Conservation (phyloP, 2,113 vertebrate species). For the Lepus timidus region DNA sequence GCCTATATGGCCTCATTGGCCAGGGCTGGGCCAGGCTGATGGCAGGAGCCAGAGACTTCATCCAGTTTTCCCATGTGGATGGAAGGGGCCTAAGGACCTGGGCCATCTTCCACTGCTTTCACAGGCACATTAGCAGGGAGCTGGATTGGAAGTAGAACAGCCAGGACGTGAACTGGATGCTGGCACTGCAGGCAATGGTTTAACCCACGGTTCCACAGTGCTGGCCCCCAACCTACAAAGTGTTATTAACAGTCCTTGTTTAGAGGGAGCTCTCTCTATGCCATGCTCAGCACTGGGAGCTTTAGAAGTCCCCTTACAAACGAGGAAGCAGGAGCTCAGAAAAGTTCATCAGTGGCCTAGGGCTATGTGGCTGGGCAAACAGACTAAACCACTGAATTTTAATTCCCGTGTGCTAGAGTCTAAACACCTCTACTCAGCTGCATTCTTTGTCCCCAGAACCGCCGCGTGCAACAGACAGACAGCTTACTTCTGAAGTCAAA, state of each 20-base stretch:
- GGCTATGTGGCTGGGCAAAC: neutral
- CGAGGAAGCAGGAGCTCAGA: neutral
- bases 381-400: slow-evolving; percentile 33
- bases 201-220: too few relatives aligned
- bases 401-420: neutral
- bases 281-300: neutral
- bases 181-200: too few relatives aligned
- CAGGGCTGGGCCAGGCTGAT: too few relatives aligned
- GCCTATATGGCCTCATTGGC: too few relatives aligned
- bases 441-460: neutral
- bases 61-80: too few relatives aligned
- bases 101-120: too few relatives aligned
- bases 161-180: too few relatives aligned
- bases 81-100: too few relatives aligned
- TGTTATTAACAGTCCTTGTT: neutral
- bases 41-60: too few relatives aligned
- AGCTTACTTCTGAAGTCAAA: slow-evolving; percentile 24
- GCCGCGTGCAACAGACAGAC: slow-evolving; percentile 15
- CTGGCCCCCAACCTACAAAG: too few relatives aligned
- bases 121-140: too few relatives aligned
- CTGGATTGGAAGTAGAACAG: too few relatives aligned
- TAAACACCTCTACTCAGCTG: neutral
- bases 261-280: neutral
- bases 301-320: slow-evolving; percentile 33
- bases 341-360: neutral